phyloP scores from a whole-genome alignment of 2,888 invertebrate genomes.

The Dugesia japonica region DNA sequence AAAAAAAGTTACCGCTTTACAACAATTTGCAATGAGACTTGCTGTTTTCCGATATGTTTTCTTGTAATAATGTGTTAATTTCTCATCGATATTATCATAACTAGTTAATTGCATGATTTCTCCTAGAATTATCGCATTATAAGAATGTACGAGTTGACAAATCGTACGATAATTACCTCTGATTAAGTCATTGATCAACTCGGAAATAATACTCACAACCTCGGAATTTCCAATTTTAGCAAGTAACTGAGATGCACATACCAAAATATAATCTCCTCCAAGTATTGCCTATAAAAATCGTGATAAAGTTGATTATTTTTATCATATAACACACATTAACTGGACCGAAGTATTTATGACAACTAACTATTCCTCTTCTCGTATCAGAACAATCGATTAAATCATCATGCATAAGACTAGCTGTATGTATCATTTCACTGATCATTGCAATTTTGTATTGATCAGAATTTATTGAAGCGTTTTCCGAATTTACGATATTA shows the following conservation, averaged over 20 bases:
- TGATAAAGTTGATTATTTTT: no score
- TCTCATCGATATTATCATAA: constrained; percentile 81
- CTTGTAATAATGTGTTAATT: constrained; percentile 87
- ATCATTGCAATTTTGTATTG: constrained; percentile 57
- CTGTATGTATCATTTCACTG: constrained; percentile 97
- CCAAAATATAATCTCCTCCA: constrained; percentile 90
- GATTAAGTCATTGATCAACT: constrained; percentile 85
- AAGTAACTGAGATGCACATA: constrained; percentile 80
- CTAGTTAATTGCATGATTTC: constrained; percentile 98
- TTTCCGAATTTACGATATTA: no score
- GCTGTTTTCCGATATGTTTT: constrained; percentile 97
- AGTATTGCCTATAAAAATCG: constrained; percentile 67
- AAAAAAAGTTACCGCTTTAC: constrained; percentile 71
- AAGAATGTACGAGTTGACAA: neutral
- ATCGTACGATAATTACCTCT: constrained; percentile 53
- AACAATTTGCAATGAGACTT: constrained; percentile 82
- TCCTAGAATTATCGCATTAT: no score
- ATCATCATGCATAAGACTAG: constrained; percentile 94
- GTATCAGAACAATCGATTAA: constrained; percentile 91
- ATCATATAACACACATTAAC: no score
- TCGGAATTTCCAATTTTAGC: constrained; percentile 75
- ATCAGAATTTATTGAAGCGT: no score
- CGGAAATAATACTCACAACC: constrained; percentile 76
- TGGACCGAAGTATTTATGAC: neutral
- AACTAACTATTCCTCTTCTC: constrained; percentile 60